A percentile compares a stretch with the other conserved stretches of the same genome.
Evolutionary conservation across 1,140 invertebrate genomes (phyloP).

Genomic region (Platyura marginata): DNA sequence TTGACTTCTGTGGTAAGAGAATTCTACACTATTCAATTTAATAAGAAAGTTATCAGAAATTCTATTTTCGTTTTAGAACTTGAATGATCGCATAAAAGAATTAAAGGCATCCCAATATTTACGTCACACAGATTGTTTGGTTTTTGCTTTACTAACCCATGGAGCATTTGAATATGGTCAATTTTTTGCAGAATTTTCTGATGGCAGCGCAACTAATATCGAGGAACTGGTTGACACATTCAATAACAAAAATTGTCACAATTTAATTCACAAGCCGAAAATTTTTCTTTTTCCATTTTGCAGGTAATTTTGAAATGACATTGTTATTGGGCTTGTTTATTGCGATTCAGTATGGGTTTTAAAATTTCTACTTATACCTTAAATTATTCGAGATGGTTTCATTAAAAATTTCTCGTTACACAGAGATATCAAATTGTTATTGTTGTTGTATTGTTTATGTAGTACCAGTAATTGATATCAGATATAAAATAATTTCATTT

Average conservation of each 20-base stretch:
- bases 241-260: constrained; percentile 33
- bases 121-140: constrained; percentile 28
- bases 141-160: constrained; percentile 38
- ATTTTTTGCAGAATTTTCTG: constrained; percentile 23
- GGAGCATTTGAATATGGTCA: constrained; percentile 21
- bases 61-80: no score
- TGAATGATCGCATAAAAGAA: constrained; percentile 16
- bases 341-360: no score
- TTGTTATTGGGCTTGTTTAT: no score
- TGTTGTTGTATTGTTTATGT: no score
- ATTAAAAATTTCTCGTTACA: no score
- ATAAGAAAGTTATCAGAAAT: no score
- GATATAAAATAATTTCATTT: no score
- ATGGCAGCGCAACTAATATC: constrained; percentile 25
- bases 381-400: no score
- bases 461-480: no score
- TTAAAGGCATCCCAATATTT: constrained; percentile 22
- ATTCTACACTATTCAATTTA: no score
- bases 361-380: no score
- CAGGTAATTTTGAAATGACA: constrained; percentile 33
- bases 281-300: constrained; percentile 63
- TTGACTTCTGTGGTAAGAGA: constrained; percentile 20
- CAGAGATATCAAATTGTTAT: no score
- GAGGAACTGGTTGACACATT: constrained; percentile 37
- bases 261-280: constrained; percentile 48